These are phyloP conservation scores for Gymnocephalus cernua DNA, from an alignment of 2,113 vertebrate genomes.

Conservation along the genomic window DNA sequence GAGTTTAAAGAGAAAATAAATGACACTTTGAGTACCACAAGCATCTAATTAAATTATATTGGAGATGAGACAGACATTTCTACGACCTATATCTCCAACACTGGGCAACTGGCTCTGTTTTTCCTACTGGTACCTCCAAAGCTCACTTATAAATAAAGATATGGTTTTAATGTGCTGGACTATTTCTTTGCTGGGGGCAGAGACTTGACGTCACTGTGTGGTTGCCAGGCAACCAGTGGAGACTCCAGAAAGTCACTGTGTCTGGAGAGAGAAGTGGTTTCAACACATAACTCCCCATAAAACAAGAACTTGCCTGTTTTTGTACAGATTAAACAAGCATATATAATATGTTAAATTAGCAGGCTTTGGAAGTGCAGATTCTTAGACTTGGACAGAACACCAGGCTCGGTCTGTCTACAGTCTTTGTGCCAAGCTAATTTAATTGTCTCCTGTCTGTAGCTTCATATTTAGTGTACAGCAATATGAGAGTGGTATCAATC, in stretches of 20 bases:
- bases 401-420: background rate
- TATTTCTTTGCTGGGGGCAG: background rate
- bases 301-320: background rate
- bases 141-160: background rate
- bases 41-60: too few species aligned
- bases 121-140: background rate
- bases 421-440: background rate
- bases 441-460: background rate
- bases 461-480: background rate
- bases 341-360: background rate
- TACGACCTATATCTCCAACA: too few species aligned
- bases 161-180: background rate
- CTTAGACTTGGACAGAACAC: too few species aligned
- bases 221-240: constrained; percentile 5
- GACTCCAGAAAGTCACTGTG: background rate
- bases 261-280: background rate
- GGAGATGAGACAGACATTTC: too few species aligned
- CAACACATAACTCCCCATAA: background rate
- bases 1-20: too few species aligned
- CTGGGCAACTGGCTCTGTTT: background rate
- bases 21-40: too few species aligned
- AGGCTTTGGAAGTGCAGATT: background rate
- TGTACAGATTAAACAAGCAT: background rate
- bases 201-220: background rate
- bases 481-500: background rate